Evolutionary conservation across 2,113 vertebrate species (phyloP).

Genomic region (Brienomyrus longianalis): DNA sequence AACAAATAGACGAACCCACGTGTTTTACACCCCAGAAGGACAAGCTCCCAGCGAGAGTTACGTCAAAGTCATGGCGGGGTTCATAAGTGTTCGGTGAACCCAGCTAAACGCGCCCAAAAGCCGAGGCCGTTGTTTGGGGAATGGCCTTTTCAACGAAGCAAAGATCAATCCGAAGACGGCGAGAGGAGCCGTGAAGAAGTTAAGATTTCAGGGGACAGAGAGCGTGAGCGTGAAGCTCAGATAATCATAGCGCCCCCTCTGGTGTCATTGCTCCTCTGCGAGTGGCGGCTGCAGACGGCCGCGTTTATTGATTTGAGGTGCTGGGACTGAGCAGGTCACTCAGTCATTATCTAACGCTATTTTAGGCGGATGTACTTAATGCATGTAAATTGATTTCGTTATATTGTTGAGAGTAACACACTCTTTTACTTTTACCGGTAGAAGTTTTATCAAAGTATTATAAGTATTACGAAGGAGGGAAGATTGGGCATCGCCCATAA

Average conservation of each 20-base stretch:
- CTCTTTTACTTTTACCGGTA: not conserved
- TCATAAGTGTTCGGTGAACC: not conserved
- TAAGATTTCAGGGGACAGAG: not conserved
- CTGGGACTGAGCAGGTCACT: not conserved
- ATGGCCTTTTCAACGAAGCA: not conserved
- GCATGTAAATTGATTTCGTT: not conserved
- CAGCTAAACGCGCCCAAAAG: not conserved
- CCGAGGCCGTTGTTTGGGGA: not conserved
- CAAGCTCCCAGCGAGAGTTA: not conserved
- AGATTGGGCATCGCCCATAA: not conserved
- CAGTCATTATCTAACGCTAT: not conserved
- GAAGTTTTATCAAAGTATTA: not conserved
- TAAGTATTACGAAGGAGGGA: not conserved
- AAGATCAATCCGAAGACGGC: not conserved
- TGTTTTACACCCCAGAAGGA: not conserved
- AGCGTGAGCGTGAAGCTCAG: not conserved
- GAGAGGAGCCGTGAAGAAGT: not conserved
- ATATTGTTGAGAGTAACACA: not conserved
- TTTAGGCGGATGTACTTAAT: not conserved
- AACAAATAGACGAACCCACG: not conserved
- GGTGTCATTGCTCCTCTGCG: not conserved
- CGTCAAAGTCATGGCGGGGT: not conserved
- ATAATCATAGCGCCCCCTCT: not conserved
- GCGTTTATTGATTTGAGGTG: not conserved
- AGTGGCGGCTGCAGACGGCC: not conserved